Conservation (phyloP, 2,797 vertebrate genomes). For the Sarcoramphus papa region DNA sequence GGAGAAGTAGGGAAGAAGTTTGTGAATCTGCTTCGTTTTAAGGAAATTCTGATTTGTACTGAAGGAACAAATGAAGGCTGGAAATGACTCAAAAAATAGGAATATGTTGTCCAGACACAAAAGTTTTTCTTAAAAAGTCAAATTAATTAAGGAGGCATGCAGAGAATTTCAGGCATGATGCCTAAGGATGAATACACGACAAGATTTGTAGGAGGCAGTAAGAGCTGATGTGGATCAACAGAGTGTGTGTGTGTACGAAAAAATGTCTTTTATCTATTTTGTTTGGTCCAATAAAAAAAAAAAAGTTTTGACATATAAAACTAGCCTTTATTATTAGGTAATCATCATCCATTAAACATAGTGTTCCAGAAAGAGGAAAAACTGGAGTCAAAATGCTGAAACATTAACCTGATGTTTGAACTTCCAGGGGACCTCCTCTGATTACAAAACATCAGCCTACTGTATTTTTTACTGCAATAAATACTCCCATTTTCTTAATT, state of each 20-base stretch:
- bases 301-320: not conserved
- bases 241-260: not conserved
- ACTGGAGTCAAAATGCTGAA: not conserved
- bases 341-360: not conserved
- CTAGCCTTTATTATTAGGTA: not conserved
- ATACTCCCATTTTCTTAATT: not conserved
- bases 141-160: not conserved
- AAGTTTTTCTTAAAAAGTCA: not conserved
- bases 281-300: not conserved
- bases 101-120: not conserved
- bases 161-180: not conserved
- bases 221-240: not conserved
- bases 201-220: not conserved
- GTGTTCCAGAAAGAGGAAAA: not conserved
- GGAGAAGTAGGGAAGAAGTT: not conserved
- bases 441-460: not conserved
- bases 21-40: not conserved
- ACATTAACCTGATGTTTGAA: not conserved
- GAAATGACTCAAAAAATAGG: not conserved
- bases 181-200: not conserved
- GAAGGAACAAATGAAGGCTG: not conserved
- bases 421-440: not conserved
- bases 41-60: not conserved
- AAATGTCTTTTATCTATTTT: not conserved
- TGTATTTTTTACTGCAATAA: not conserved